Evolutionary conservation across 2,888 invertebrate species (phyloP).

Genomic region (Melieria omissa): DNA sequence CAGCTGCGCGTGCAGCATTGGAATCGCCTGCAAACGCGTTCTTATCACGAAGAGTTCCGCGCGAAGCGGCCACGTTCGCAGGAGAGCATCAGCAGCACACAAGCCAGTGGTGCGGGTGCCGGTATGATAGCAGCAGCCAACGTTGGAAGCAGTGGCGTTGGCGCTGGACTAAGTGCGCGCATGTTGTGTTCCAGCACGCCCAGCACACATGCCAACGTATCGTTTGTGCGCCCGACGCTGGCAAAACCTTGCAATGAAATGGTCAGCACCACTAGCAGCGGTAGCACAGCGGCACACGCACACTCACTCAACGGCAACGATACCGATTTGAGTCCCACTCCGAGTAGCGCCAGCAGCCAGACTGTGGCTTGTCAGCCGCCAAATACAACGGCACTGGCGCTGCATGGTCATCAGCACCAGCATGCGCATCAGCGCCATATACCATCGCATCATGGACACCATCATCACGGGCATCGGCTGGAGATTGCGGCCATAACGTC

Average conservation of each 20-base stretch:
- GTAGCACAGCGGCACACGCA: not conserved
- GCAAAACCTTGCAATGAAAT: constrained; percentile 52
- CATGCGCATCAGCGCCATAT: constrained; percentile 43
- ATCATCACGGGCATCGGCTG: constrained; percentile 47
- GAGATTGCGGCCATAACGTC: constrained; percentile 41
- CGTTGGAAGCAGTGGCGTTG: constrained; percentile 28
- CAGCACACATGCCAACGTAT: constrained; percentile 53
- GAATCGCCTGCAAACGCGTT: constrained; percentile 54
- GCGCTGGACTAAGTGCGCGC: constrained; percentile 19
- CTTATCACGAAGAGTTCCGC: constrained; percentile 54
- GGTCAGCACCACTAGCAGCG: constrained; percentile 55
- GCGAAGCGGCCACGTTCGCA: constrained; percentile 54
- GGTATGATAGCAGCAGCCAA: not conserved
- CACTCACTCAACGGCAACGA: not conserved
- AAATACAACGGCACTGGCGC: constrained; percentile 1
- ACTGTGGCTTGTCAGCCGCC: not conserved
- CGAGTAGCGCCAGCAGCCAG: constrained; percentile 1
- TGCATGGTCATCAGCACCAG: constrained; percentile 6
- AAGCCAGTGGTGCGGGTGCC: constrained; percentile 26
- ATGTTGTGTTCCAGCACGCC: constrained; percentile 38
- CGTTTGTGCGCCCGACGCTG: constrained; percentile 60
- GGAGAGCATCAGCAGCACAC: constrained; percentile 46
- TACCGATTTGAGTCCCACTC: constrained; percentile 7
- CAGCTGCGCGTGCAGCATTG: constrained; percentile 50
- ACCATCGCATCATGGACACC: constrained; percentile 14